phyloP scores from a whole-genome alignment of 2,113 vertebrate genomes.

The Lota lota region DNA sequence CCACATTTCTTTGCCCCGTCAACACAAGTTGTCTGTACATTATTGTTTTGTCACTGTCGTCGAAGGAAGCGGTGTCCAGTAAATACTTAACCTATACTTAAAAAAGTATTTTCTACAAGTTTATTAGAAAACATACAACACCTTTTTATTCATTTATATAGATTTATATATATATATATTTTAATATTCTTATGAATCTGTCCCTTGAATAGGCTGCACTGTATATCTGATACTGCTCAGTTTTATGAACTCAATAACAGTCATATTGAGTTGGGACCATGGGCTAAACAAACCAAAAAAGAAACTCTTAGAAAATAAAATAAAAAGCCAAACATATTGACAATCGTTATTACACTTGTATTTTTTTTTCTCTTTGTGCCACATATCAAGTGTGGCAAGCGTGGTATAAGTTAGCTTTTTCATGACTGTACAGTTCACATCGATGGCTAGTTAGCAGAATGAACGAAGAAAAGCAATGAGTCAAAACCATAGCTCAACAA shows the following conservation, averaged over 20 bases:
- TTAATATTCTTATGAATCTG: conserved; percentile 63
- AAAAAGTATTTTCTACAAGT: conserved; percentile 95
- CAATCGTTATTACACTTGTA: too few species aligned
- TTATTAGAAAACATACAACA: conserved; percentile 91
- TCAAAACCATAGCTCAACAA: background rate
- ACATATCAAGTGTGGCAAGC: background rate
- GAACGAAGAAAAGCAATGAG: background rate
- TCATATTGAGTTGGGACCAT: conserved; percentile 1
- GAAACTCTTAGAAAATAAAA: background rate
- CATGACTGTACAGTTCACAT: conserved; percentile 1
- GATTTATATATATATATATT: conserved; percentile 57
- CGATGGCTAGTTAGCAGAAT: background rate
- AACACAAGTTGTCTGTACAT: conserved; percentile 97
- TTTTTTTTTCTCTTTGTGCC: conserved; percentile 1
- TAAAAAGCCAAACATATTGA: conserved; percentile 13
- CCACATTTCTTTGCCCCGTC: conserved; percentile 80
- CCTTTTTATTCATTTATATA: conserved; percentile 80
- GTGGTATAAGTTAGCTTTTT: background rate
- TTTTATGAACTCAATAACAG: conserved; percentile 7
- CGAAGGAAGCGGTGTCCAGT: conserved; percentile 79
- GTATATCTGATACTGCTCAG: conserved; percentile 23
- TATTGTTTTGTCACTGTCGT: conserved; percentile 84
- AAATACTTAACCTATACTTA: conserved; percentile 91
- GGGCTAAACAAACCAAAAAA: background rate
- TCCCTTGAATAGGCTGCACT: conserved; percentile 63